A percentile compares a stretch with the other conserved stretches of the same genome.
These are phyloP conservation scores for Mythimna albipuncta DNA, from an alignment of 2,888 invertebrate species.

Conservation along the genomic window DNA sequence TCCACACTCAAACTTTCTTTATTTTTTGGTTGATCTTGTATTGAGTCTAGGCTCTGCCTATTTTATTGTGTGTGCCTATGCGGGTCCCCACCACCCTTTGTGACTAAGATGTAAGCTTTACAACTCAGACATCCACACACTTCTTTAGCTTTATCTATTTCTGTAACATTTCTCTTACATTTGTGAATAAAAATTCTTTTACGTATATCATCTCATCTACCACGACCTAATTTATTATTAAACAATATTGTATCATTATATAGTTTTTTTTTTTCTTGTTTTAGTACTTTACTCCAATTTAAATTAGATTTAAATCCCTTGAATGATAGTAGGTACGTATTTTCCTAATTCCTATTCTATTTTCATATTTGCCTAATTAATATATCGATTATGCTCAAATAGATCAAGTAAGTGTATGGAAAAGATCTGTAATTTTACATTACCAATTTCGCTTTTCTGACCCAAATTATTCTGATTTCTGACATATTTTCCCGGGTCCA, in stretches of 20 bases:
- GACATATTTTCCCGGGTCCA: slow-evolving; percentile 11
- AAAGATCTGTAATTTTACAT: neutral
- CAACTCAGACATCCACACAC: neutral
- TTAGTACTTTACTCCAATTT: too few relatives aligned
- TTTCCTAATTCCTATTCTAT: too few relatives aligned
- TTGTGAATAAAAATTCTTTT: neutral
- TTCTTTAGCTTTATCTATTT: neutral
- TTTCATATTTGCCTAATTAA: too few relatives aligned
- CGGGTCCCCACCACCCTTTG: neutral
- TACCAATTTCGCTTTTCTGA: neutral
- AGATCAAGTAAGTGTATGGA: neutral
- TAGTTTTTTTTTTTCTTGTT: too few relatives aligned
- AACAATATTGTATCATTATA: neutral
- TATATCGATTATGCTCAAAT: too few relatives aligned
- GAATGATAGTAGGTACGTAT: too few relatives aligned
- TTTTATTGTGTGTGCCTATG: neutral
- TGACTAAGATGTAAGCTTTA: neutral
- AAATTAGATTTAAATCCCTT: too few relatives aligned
- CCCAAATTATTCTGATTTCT: slow-evolving; percentile 9
- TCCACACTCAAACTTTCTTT: neutral
- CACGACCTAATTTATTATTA: neutral
- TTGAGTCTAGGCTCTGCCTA: slow-evolving; percentile 19
- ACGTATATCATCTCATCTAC: neutral
- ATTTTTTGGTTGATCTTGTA: slow-evolving; percentile 11
- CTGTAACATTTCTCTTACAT: slow-evolving; percentile 1